Conservation (phyloP, 2,888 invertebrate genomes). For the Periphyllus acericola region DNA sequence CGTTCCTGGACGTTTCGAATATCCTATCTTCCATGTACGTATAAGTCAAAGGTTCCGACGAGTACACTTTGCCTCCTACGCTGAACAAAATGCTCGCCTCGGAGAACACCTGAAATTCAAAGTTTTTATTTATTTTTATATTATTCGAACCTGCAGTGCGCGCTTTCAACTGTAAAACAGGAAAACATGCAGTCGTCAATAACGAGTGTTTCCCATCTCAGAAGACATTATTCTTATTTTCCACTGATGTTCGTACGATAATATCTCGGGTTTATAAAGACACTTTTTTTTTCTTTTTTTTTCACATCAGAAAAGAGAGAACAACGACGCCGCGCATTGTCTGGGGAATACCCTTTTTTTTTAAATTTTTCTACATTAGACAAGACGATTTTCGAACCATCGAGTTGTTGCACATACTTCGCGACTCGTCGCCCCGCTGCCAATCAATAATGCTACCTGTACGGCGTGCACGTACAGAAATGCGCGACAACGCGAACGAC, state of each 20-base stretch:
- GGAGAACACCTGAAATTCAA: constrained; percentile 77
- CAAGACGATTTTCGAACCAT: constrained; percentile 5
- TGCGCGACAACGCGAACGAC: constrained; percentile 32
- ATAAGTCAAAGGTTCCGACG: constrained; percentile 80
- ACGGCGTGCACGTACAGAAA: neutral
- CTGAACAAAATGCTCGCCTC: constrained; percentile 83
- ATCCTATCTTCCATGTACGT: constrained; percentile 79
- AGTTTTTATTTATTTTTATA: no score
- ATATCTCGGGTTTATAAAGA: constrained; percentile 14
- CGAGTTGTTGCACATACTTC: constrained; percentile 8
- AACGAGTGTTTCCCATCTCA: neutral
- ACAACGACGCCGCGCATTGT: neutral
- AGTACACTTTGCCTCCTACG: constrained; percentile 81
- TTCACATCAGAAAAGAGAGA: neutral
- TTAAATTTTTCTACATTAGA: neutral
- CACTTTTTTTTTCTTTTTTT: neutral
- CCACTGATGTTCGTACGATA: constrained; percentile 12
- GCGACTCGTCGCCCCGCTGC: neutral
- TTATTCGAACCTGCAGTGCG: constrained; percentile 8
- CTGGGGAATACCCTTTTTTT: constrained; percentile 6
- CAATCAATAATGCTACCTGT: constrained; percentile 1
- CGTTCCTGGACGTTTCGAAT: constrained; percentile 83
- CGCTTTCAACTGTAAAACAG: neutral
- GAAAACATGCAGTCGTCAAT: neutral
- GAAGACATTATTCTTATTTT: constrained; percentile 6